Evolutionary conservation across 2,797 vertebrate species (phyloP).

Genomic region (Centroberyx gerrardi): DNA sequence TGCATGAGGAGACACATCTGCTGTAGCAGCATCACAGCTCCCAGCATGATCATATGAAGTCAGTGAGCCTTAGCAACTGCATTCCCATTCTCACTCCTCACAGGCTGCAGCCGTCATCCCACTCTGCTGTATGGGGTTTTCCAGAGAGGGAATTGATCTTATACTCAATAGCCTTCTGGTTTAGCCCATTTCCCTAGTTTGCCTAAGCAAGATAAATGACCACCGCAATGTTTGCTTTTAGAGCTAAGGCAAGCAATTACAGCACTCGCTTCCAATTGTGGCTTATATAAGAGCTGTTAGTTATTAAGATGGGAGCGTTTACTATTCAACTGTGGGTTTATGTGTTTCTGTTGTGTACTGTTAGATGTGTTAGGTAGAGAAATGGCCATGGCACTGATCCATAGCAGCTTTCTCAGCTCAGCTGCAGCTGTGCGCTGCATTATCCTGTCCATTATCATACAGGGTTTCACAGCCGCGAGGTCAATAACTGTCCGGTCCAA

Average conservation of each 20-base stretch:
- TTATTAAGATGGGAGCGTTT: neutral
- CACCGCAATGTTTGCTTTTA: neutral
- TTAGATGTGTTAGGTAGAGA: neutral
- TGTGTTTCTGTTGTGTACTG: neutral
- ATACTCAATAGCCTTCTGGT: conserved; percentile 8
- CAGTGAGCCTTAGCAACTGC: too few relatives aligned
- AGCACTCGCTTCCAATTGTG: neutral
- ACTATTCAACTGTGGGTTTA: neutral
- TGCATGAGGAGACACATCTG: conserved; percentile 3
- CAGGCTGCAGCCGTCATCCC: neutral
- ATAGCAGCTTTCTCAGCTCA: conserved; percentile 20
- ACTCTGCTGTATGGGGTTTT: neutral
- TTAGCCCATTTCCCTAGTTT: neutral
- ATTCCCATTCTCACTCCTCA: too few relatives aligned
- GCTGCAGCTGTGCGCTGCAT: conserved; percentile 26
- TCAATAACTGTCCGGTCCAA: conserved; percentile 56
- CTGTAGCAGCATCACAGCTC: too few relatives aligned
- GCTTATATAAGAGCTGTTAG: neutral
- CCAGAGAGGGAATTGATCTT: conserved; percentile 12
- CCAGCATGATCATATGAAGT: too few relatives aligned
- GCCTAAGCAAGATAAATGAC: conserved; percentile 9
- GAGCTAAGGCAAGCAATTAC: conserved; percentile 2
- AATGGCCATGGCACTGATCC: conserved; percentile 17
- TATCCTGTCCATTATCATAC: conserved; percentile 55
- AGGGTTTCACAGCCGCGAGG: conserved; percentile 41